phyloP scores from a whole-genome alignment of 2,797 vertebrate genomes.

The Pelobates cultripes region DNA sequence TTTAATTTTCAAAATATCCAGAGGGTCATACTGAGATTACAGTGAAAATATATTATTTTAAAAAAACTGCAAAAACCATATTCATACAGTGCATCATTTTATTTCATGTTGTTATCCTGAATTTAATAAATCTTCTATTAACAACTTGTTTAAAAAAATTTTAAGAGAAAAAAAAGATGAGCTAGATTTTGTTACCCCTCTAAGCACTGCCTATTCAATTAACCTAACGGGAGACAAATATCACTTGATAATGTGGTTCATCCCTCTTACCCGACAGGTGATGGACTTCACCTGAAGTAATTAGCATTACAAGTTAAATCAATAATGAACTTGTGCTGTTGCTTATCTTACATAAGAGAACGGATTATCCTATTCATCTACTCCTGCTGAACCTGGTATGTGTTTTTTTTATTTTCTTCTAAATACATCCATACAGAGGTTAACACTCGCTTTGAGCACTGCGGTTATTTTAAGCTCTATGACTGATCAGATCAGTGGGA shows the following conservation, averaged over 20 bases:
- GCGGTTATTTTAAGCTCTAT: slow-evolving; percentile 41
- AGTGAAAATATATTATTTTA: no score
- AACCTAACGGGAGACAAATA: slow-evolving; percentile 24
- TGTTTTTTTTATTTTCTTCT: slow-evolving; percentile 23
- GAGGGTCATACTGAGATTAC: no score
- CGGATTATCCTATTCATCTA: slow-evolving; percentile 47
- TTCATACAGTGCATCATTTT: no score
- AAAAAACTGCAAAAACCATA: no score
- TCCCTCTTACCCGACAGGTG: slow-evolving; percentile 10
- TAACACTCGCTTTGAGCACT: slow-evolving; percentile 25
- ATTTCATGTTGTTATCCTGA: no score
- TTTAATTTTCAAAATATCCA: no score
- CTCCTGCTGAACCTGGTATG: slow-evolving; percentile 36
- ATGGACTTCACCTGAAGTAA: slow-evolving; percentile 35
- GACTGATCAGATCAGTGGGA: slow-evolving; percentile 35
- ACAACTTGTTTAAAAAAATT: no score
- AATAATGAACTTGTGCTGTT: slow-evolving; percentile 38
- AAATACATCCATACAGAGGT: slow-evolving; percentile 27
- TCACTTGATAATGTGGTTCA: slow-evolving; percentile 42
- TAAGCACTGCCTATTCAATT: slow-evolving; percentile 21
- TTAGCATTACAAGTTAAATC: slow-evolving; percentile 50
- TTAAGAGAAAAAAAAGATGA: not conserved
- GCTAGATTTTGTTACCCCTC: not conserved
- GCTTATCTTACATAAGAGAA: slow-evolving; percentile 49
- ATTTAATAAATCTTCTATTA: no score